Evolutionary conservation across 2,888 invertebrate species (phyloP).

Genomic region (Eupithecia insigniata): DNA sequence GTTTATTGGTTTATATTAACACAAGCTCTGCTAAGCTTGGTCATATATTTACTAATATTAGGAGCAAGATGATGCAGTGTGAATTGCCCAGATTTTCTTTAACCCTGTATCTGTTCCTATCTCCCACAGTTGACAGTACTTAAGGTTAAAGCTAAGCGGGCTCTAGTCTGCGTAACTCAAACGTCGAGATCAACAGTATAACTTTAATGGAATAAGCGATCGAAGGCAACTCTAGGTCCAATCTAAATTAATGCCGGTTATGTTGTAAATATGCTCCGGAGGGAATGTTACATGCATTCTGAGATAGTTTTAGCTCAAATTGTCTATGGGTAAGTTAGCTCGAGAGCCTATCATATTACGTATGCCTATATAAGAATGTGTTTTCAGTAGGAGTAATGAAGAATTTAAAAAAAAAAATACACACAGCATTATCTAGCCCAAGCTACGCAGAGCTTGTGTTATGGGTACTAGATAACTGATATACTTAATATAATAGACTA

Average conservation of each 20-base stretch:
- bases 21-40: background rate
- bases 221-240: conserved; percentile 48
- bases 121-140: conserved; percentile 3
- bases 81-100: no score
- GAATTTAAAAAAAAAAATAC: no score
- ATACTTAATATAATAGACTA: no score
- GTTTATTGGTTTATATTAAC: background rate
- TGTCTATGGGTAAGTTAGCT: background rate
- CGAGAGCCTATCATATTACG: background rate
- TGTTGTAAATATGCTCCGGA: conserved; percentile 29
- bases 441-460: no score
- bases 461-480: no score
- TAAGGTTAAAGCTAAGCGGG: conserved; percentile 17
- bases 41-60: no score
- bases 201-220: conserved; percentile 79
- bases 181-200: conserved; percentile 51
- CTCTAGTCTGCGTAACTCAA: conserved; percentile 19
- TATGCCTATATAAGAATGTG: background rate
- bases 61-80: no score
- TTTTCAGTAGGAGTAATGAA: no score
- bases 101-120: background rate
- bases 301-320: conserved; percentile 11
- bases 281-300: conserved; percentile 19
- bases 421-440: no score
- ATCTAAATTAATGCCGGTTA: conserved; percentile 65